Base-by-base conservation (phyloP, 2,113 vertebrate species). In the Himantopus leucocephalus region DNA sequence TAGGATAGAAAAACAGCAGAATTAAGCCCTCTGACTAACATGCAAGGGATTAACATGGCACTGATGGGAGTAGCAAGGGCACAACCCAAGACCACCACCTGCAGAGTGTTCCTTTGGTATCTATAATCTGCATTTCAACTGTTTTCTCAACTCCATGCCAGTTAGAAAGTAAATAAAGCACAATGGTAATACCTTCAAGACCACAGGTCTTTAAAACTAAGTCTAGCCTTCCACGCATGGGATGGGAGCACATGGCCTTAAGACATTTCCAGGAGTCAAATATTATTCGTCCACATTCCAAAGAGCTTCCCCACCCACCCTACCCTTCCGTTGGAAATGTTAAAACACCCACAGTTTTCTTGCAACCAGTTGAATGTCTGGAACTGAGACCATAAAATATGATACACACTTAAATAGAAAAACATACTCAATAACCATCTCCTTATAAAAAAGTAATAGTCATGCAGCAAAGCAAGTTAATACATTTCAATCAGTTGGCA, bases 281-380 rank as follows among this genome's bases (percentile, higher is more conserved):
- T 77, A 90, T 62, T 91, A 94, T 78, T 93, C 3, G 0, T 86
- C 64, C 86, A 77, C 39, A 43, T 94, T 96, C 72, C 92, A 90
- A 77, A 79, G 47, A 56, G 27, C 50, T 72, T 92, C 84, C 81
- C 73, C 91, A 59, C 59, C 87, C 48, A 0, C 19, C 67, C 67
- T 81, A 63, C 70, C 85, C 88, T 94, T 96, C 71, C 3, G 3
- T 2, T 94, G 72, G 82, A 95, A 96, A 94, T 77, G 59, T 80
- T 89, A 81, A 94, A 95, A 96, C 90, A 97, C 89, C 93, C 90
- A 90, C 56, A 50, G 63, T 76, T 94, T 79, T 96, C 96, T 85
- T 85, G 50, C 82, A 97, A 96, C 59, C 58, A 81, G 70, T 20
- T 89, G 18, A 79, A 93, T 90, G 47, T 72, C 94, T 95, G 82